Percentiles rank a stretch among this genome's conserved stretches.
Conservation (phyloP, 1,140 invertebrate genomes). For the Archivesica marissinica region DNA sequence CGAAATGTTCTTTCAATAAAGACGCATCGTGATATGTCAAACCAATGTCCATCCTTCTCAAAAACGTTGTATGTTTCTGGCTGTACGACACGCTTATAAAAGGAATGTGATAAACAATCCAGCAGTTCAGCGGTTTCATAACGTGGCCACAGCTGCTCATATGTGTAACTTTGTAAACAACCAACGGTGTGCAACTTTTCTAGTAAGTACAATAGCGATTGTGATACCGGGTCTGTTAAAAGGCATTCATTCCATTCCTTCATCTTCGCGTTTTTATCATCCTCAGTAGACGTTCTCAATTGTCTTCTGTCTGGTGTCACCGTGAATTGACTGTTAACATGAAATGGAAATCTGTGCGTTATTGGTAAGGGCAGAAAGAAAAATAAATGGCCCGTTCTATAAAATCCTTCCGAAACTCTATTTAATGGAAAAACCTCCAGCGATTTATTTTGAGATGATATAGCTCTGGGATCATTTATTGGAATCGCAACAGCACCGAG, state of each 20-base stretch:
- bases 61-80: neutral
- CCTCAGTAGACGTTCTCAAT: slow-evolving; percentile 58
- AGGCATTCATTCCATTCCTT: slow-evolving; percentile 72
- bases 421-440: neutral
- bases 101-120: neutral
- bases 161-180: slow-evolving; percentile 25
- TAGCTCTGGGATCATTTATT: neutral
- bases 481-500: slow-evolving; percentile 65
- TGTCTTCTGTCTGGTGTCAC: slow-evolving; percentile 62
- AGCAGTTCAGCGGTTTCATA: neutral
- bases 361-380: slow-evolving; percentile 71
- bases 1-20: slow-evolving; percentile 56
- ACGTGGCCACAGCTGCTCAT: slow-evolving; percentile 40
- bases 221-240: slow-evolving; percentile 55
- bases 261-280: slow-evolving; percentile 57
- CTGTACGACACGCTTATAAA: neutral
- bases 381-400: slow-evolving; percentile 70
- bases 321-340: slow-evolving; percentile 72
- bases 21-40: slow-evolving; percentile 21
- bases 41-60: slow-evolving; percentile 8
- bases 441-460: neutral
- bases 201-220: slow-evolving; percentile 45
- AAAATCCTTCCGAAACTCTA: slow-evolving; percentile 58
- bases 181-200: neutral
- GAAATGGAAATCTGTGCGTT: slow-evolving; percentile 62